These are phyloP conservation scores for Reticulitermes speratus DNA, from an alignment of 1,140 invertebrate species.

Conservation along the genomic window DNA sequence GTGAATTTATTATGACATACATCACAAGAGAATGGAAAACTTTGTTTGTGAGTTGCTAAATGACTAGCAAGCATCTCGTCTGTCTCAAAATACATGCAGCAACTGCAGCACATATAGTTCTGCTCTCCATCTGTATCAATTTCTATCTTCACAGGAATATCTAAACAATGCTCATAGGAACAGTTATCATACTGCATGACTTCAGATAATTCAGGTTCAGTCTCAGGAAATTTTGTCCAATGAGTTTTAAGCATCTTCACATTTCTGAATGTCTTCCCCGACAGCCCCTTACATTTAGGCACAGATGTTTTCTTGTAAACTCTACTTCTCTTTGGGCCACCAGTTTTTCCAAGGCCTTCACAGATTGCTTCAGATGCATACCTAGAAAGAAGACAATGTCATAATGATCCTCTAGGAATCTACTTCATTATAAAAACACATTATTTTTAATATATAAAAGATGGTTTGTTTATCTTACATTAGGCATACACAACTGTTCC, in stretches of 20 bases:
- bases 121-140: conserved; percentile 47
- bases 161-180: conserved; percentile 19
- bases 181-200: not conserved
- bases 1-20: conserved; percentile 43
- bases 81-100: not conserved
- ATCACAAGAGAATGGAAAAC: conserved; percentile 24
- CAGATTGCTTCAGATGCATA: not conserved
- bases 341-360: not conserved
- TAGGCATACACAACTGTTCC: no score
- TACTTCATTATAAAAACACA: not conserved
- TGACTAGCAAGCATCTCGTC: not conserved
- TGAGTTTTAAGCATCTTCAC: not conserved
- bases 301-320: not conserved
- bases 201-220: not conserved
- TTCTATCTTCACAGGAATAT: conserved; percentile 46
- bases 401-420: not conserved
- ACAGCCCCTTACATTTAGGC: not conserved
- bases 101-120: conserved; percentile 14
- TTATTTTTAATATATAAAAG: not conserved
- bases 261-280: not conserved
- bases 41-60: not conserved
- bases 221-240: not conserved
- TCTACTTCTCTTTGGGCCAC: not conserved
- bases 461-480: no score
- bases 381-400: conserved; percentile 12